These are phyloP conservation scores for Lysandra coridon DNA, from an alignment of 2,888 invertebrate species.

Conservation along the genomic window DNA sequence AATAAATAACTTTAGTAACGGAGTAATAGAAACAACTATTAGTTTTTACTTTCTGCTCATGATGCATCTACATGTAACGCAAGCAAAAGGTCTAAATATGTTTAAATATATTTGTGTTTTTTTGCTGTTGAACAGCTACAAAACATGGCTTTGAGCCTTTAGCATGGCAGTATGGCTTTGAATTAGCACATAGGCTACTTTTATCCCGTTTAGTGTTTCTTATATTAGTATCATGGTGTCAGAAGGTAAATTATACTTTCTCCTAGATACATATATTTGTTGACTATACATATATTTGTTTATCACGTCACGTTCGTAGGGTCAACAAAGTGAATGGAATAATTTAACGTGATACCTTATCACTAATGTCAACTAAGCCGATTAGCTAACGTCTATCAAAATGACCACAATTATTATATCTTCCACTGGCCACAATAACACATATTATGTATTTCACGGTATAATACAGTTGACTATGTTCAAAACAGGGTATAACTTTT, in stretches of 20 bases:
- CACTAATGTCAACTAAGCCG: conserved; percentile 27
- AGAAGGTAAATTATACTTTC: background rate
- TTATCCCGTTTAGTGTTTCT: background rate
- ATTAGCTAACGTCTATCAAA: conserved; percentile 16
- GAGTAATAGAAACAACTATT: background rate
- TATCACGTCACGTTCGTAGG: background rate
- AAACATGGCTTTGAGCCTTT: background rate
- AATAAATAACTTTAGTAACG: background rate
- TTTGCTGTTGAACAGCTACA: background rate
- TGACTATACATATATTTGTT: background rate
- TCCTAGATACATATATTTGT: background rate
- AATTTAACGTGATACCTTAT: conserved; percentile 28
- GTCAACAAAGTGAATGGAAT: conserved; percentile 31
- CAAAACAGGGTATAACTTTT: background rate
- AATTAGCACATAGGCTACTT: background rate
- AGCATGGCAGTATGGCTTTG: no score
- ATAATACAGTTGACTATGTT: background rate
- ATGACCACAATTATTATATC: background rate
- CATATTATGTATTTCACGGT: background rate
- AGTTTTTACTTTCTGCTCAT: no score
- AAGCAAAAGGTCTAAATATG: no score
- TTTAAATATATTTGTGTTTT: background rate
- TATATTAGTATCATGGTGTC: no score
- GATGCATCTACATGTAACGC: no score
- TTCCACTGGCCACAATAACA: background rate